Evolutionary conservation across 1,140 invertebrate species (phyloP), one percentile per base, ranked within the genome.

Genomic region (Drosophila oshimai): DNA sequence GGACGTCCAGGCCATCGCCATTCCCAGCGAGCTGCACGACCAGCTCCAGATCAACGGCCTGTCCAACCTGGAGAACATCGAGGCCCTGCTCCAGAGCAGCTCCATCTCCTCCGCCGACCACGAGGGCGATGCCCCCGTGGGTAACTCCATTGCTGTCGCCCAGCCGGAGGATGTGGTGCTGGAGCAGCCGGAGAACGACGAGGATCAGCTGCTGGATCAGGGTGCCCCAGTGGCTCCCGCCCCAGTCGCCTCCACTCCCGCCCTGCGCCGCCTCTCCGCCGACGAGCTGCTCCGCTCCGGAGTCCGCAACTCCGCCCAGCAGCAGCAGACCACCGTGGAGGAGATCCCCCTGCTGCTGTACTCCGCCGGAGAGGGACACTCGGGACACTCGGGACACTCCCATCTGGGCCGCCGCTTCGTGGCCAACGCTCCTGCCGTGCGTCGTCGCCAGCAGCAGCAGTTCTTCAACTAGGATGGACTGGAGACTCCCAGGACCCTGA

Each of bases 1-100:
- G 64, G 89, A 90, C 28, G 89, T 90, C 5, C 89, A 90, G 67
- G 89, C 89, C 4, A 90, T 90, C 9, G 89, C 89, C 60, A 90
- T 90, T 13, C 89, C 89, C 37, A 87, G 55, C 28, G 89, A 89
- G 51, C 55, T 90, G 64, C 89, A 90, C 50, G 76, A 90, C 12
- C 89, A 90, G 62, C 78, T 90, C 3, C 77, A 90, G 61, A 69
- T 84, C 31, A 90, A 75, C 6, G 89, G 89, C 0, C 50, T 90
- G 4, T 72, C 89, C 44, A 89, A 90, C 26, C 51, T 90, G 39
- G 89, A 90, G 72, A 89, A 81, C 31, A 90, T 90, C n/a, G 89
- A 90, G 61, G 70, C 77, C 0, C 39, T 90, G 34, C 69, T 90
- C 12, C 86, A 90, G 55, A 80, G 69, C 55, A 81, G 83, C 51